Evolutionary conservation across 1,140 invertebrate genomes (phyloP).

Genomic region (Drosophila pruinosa): DNA sequence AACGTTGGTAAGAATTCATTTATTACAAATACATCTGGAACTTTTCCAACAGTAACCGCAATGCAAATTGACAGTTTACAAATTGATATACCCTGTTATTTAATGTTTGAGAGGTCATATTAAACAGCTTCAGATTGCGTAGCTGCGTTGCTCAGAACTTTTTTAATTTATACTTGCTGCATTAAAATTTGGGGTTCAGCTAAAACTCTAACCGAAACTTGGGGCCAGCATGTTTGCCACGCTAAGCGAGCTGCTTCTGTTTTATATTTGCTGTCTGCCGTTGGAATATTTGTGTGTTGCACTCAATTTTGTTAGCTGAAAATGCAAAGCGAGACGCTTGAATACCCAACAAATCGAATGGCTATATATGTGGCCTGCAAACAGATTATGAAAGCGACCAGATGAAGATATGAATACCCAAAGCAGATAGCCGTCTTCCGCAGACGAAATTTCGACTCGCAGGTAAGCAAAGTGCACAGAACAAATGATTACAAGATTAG

Average conservation of each 20-base stretch:
- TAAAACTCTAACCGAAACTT: too few species aligned
- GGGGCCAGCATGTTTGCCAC: too few species aligned
- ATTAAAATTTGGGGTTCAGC: background rate
- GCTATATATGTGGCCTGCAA: background rate
- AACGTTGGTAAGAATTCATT: background rate
- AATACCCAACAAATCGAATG: too few species aligned
- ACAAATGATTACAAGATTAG: slow-evolving; percentile 11
- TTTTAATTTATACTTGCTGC: background rate
- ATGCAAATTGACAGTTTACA: background rate
- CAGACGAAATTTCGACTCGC: background rate
- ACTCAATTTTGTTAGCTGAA: slow-evolving; percentile 2
- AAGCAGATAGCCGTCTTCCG: background rate
- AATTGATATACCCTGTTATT: background rate
- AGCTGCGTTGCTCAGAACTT: background rate
- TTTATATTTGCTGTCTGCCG: background rate
- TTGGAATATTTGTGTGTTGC: slow-evolving; percentile 12
- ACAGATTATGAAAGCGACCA: background rate
- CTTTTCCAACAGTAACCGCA: background rate
- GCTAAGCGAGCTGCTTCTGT: background rate
- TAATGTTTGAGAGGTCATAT: too few species aligned
- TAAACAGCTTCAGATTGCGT: background rate
- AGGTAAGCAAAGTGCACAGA: background rate
- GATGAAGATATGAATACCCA: too few species aligned
- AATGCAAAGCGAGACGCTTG: background rate
- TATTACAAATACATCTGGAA: background rate